A percentile compares a stretch with the other conserved stretches of the same genome.
Conservation (phyloP, 2,113 vertebrate species). For the Sphyrna mokarran region DNA sequence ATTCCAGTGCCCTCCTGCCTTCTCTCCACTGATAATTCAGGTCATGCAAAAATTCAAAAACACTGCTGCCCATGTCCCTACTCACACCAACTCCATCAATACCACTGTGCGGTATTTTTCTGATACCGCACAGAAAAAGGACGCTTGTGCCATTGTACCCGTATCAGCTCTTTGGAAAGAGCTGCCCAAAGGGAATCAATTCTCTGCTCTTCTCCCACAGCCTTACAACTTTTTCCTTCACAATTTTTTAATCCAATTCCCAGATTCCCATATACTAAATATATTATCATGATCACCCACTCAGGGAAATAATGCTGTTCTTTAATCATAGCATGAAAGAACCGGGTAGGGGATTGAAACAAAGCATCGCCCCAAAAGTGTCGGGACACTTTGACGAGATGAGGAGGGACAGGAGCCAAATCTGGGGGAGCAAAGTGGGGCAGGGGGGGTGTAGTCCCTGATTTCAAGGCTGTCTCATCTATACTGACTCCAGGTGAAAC, state of each 20-base stretch:
- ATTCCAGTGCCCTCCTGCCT: neutral
- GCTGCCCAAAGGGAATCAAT: neutral
- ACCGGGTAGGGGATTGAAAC: neutral
- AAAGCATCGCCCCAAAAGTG: neutral
- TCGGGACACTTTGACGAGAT: neutral
- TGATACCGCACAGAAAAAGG: neutral
- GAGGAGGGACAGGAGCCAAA: neutral
- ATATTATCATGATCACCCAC: neutral
- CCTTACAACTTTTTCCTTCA: too few species aligned
- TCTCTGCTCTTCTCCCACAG: neutral
- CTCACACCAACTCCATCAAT: neutral
- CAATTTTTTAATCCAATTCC: neutral
- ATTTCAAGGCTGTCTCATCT: neutral
- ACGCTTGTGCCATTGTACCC: neutral
- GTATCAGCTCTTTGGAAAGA: neutral
- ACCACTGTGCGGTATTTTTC: too few species aligned
- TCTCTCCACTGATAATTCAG: neutral
- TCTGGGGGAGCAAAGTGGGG: too few species aligned
- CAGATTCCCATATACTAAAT: neutral
- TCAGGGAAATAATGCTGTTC: neutral
- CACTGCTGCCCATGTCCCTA: neutral
- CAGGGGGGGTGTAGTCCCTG: neutral
- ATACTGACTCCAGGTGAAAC: neutral
- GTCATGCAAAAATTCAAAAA: neutral
- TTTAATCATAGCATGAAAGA: neutral